phyloP scores from a whole-genome alignment of 1,140 invertebrate genomes.

The Daktulosphaira vitifoliae region DNA sequence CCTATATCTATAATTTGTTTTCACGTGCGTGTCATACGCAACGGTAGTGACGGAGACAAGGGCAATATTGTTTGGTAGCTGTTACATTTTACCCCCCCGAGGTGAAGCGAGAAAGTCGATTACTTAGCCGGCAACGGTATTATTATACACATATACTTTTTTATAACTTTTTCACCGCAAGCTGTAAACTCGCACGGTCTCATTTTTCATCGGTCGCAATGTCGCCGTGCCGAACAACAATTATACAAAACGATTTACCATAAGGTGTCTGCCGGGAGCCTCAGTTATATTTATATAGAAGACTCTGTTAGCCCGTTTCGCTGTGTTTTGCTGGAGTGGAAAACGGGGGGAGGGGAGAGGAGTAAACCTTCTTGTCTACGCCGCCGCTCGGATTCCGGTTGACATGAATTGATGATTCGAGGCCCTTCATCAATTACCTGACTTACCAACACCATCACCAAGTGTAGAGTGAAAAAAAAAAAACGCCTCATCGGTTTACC shows the following conservation, averaged over 20 bases:
- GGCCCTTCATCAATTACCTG: constrained; percentile 32
- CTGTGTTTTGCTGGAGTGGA: no score
- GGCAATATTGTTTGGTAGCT: no score
- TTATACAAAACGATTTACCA: constrained; percentile 29
- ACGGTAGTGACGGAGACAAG: no score
- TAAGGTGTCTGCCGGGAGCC: constrained; percentile 4
- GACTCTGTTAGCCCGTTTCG: no score
- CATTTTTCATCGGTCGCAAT: constrained; percentile 23
- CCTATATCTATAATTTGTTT: no score
- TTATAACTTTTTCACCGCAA: background rate
- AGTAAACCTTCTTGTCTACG: constrained; percentile 27
- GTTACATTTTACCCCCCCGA: no score
- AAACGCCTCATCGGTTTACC: constrained; percentile 25
- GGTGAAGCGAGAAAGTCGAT: background rate
- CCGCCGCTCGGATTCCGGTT: constrained; percentile 20
- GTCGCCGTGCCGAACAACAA: constrained; percentile 21
- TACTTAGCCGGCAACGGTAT: background rate
- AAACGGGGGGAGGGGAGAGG: no score
- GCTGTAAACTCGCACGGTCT: background rate
- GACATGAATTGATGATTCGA: constrained; percentile 30
- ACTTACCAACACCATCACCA: constrained; percentile 5
- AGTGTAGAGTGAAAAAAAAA: background rate
- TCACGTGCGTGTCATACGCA: no score
- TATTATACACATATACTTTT: no score
- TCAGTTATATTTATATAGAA: no score